These are phyloP conservation scores for Entomobrya proxima DNA, from an alignment of 2,888 invertebrate species.

Conservation along the genomic window DNA sequence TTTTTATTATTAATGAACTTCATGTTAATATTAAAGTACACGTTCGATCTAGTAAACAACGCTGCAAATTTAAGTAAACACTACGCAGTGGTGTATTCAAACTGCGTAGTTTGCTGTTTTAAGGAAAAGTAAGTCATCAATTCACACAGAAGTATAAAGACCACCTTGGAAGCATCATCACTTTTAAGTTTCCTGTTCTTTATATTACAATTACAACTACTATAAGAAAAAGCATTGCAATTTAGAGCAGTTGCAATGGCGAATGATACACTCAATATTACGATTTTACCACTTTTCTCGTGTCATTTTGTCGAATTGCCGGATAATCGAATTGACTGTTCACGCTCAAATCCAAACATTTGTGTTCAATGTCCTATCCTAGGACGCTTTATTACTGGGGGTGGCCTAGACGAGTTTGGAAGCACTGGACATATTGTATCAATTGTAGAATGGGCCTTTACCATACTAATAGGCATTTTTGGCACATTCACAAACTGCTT, in stretches of 20 bases:
- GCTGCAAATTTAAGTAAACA: no score
- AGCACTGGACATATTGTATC: slow-evolving; percentile 20
- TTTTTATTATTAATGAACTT: no score
- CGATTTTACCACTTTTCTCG: slow-evolving; percentile 35
- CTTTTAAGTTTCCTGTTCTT: no score
- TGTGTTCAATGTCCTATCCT: slow-evolving; percentile 49
- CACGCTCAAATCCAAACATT: not conserved
- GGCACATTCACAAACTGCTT: slow-evolving; percentile 49
- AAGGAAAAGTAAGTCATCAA: no score
- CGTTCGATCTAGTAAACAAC: no score
- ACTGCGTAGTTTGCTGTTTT: no score
- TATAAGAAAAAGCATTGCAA: no score
- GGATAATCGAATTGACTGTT: slow-evolving; percentile 41
- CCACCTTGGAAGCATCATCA: no score
- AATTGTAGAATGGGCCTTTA: slow-evolving; percentile 23
- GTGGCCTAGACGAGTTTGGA: slow-evolving; percentile 34
- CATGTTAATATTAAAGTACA: no score
- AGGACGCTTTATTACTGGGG: slow-evolving; percentile 39
- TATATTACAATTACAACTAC: no score
- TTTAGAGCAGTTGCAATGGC: not conserved
- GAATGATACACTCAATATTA: not conserved
- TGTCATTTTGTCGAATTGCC: slow-evolving; percentile 56
- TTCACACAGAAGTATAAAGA: no score
- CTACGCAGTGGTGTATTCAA: no score
- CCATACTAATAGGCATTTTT: slow-evolving; percentile 34